phyloP scores from a whole-genome alignment of 2,797 vertebrate species.

The Merluccius polli region DNA sequence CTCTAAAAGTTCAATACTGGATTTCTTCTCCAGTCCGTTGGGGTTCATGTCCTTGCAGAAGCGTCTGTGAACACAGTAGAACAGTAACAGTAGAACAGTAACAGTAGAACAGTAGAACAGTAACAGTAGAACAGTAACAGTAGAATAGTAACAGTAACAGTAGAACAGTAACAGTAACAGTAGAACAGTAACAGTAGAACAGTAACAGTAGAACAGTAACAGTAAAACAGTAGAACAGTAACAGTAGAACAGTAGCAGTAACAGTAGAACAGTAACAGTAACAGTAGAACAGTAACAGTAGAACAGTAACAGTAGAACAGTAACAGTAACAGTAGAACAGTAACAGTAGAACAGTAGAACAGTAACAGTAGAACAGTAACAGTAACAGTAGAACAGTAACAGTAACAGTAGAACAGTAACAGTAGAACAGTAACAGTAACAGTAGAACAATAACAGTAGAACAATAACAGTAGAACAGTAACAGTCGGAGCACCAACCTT shows the following conservation, averaged over 20 bases:
- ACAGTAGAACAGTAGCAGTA: not conserved
- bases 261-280: not conserved
- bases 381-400: not conserved
- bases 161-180: not conserved
- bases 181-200: too few relatives aligned
- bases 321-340: not conserved
- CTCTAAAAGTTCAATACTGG: conserved; percentile 90
- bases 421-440: not conserved
- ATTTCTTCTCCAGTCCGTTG: conserved; percentile 89
- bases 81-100: too few relatives aligned
- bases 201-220: too few relatives aligned
- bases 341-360: not conserved
- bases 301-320: not conserved
- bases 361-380: not conserved
- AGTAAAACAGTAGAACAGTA: not conserved
- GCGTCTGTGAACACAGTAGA: conserved; percentile 68
- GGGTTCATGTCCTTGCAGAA: conserved; percentile 95
- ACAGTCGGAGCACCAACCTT: conserved; percentile 76
- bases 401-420: not conserved
- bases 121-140: not conserved
- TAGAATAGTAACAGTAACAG: too few relatives aligned
- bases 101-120: not conserved
- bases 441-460: not conserved
- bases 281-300: not conserved
- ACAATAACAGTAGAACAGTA: not conserved